phyloP scores from a whole-genome alignment of 2,797 vertebrate species.

The Chanos chanos region DNA sequence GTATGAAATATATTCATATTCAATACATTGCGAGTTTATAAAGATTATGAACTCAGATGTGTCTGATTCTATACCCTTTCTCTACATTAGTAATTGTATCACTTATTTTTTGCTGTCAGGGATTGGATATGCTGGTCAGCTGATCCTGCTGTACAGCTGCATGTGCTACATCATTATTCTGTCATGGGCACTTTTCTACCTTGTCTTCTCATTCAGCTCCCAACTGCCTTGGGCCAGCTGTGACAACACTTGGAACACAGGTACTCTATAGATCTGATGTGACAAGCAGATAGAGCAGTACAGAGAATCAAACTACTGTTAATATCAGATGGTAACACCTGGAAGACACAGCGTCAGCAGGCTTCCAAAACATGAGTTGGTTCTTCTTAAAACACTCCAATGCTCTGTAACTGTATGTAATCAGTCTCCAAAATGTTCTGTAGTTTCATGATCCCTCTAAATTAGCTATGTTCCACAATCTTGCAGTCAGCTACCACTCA shows the following conservation, averaged over 20 bases:
- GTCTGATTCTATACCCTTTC: neutral
- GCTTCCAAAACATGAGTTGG: no score
- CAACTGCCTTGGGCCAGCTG: slow-evolving; percentile 68
- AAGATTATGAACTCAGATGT: neutral
- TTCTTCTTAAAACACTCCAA: no score
- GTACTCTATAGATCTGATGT: no score
- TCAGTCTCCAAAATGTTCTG: no score
- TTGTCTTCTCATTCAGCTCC: slow-evolving; percentile 63
- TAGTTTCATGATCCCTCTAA: no score
- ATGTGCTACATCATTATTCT: slow-evolving; percentile 65
- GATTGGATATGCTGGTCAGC: slow-evolving; percentile 59
- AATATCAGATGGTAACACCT: neutral
- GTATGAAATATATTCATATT: neutral
- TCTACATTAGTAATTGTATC: neutral
- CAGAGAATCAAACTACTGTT: neutral
- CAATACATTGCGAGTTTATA: neutral
- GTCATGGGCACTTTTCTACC: slow-evolving; percentile 67
- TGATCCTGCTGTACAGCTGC: slow-evolving; percentile 60
- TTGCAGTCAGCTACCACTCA: no score
- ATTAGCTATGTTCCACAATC: no score
- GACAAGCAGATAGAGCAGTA: no score
- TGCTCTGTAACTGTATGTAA: no score
- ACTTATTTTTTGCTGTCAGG: slow-evolving; percentile 43
- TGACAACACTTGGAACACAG: slow-evolving; percentile 28
- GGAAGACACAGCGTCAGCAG: no score